Conservation (phyloP, 2,113 vertebrate genomes). For the Anarhynchus alexandrinus region DNA sequence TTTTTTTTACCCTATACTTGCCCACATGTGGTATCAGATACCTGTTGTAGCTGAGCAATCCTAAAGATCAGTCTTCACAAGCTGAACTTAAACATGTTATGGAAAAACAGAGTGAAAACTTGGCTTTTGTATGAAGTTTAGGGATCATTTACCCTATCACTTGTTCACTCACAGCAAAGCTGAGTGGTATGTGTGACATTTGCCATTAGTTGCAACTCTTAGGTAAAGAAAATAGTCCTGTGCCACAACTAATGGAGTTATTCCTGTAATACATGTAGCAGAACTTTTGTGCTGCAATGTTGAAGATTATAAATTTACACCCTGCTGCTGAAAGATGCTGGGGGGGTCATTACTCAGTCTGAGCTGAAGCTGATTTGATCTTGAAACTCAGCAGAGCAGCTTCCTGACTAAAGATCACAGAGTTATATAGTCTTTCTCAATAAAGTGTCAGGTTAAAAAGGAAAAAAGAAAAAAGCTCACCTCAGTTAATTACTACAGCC, state of each 20-base stretch:
- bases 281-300: background rate
- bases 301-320: background rate
- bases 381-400: background rate
- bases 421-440: background rate
- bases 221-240: background rate
- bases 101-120: background rate
- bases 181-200: background rate
- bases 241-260: background rate
- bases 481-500: slow-evolving; percentile 39
- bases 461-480: background rate
- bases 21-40: background rate
- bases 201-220: background rate
- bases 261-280: background rate
- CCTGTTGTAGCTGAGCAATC: background rate
- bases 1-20: background rate
- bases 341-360: background rate
- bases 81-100: background rate
- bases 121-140: background rate
- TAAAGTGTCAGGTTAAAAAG: background rate
- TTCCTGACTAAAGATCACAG: background rate
- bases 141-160: background rate
- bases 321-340: background rate
- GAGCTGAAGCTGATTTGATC: background rate
- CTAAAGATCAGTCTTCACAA: background rate
- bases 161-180: background rate